Base-by-base conservation (phyloP, 2,797 vertebrate species). In the Syngnathus acus region DNA sequence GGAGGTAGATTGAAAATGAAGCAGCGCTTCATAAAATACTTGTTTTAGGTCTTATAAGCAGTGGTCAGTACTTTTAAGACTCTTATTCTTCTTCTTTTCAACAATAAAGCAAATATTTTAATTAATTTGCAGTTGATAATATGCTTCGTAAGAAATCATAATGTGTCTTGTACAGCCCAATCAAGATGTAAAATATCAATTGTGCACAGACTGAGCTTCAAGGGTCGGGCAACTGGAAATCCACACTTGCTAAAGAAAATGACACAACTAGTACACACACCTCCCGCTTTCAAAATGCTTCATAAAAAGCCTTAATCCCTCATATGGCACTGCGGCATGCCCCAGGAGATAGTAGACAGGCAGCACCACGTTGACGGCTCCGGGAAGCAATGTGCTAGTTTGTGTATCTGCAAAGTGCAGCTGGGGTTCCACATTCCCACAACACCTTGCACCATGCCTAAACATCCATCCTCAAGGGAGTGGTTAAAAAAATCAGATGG, bases 381-480 rank as follows among this genome's bases (percentile, higher is more conserved):
- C 78, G 77, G 77, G 81, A 81, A 81, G 85, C 75, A 87, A 88
- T 83, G 81, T 72, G 0, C 71, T 65, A 65, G 73, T 65, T 76
- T 81, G 78, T 82, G 80, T 89, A 87, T 88, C 85, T 84, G 86
- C 69, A 84, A 84, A 87, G 84, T 84, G 82, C 88, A 87, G 84
- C 84, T 54, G 39, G 76, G 79, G 71, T 78, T 82, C 60, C 39
- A 64, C 57, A 66, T 68, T 82, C 82, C 84, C 82, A 82, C 68
- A 85, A 81, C 69, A 67, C 78, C 76, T 76, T 69, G 71, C 84
- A 84, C 78, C 74, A 79, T 47, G 48, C 72, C 73, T 72, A 72
- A 79, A 87, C 74, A 74, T 65, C 72, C 55, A 39, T 79, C 79
- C 68, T 78, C 62, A 70, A 72, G 65, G 39, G 51, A 53, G 50